Percentiles rank a stretch among this genome's conserved stretches.
These are phyloP conservation scores for Pogonomyrmex californicus DNA, from an alignment of 1,140 invertebrate genomes.

Conservation along the genomic window DNA sequence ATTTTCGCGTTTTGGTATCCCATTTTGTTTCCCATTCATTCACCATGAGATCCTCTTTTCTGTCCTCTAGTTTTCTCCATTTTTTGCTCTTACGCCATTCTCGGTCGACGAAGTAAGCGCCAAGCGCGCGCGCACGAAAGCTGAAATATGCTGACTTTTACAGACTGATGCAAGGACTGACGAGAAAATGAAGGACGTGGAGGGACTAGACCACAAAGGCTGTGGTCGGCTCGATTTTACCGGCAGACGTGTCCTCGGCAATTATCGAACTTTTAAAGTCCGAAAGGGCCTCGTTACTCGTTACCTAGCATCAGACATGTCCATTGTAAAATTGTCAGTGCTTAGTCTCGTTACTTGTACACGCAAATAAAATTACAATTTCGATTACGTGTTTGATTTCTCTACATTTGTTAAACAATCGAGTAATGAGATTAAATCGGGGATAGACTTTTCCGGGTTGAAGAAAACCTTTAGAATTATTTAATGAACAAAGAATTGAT, in stretches of 20 bases:
- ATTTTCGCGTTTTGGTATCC: slow-evolving; percentile 21
- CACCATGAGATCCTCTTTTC: neutral
- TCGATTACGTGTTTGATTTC: neutral
- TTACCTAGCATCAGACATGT: slow-evolving; percentile 72
- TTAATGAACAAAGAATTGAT: neutral
- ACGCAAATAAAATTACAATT: slow-evolving; percentile 29
- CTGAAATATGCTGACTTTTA: slow-evolving; percentile 87
- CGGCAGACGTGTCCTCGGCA: slow-evolving; percentile 85
- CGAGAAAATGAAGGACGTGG: slow-evolving; percentile 74
- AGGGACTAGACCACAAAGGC: slow-evolving; percentile 84
- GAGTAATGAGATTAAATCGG: neutral
- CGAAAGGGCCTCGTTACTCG: slow-evolving; percentile 75
- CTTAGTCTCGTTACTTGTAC: slow-evolving; percentile 47
- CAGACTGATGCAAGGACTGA: slow-evolving; percentile 76
- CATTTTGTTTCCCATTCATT: slow-evolving; percentile 2
- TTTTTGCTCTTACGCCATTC: slow-evolving; percentile 61
- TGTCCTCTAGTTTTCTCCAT: neutral
- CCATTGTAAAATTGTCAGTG: slow-evolving; percentile 67
- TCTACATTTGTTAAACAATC: neutral
- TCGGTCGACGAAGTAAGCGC: slow-evolving; percentile 54
- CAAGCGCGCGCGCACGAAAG: slow-evolving; percentile 38
- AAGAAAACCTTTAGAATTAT: neutral
- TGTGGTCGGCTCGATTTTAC: slow-evolving; percentile 86
- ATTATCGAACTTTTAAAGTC: slow-evolving; percentile 86
- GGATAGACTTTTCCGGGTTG: no score